phyloP scores from a whole-genome alignment of 2,113 vertebrate genomes.

The Oreochromis spilurus region DNA sequence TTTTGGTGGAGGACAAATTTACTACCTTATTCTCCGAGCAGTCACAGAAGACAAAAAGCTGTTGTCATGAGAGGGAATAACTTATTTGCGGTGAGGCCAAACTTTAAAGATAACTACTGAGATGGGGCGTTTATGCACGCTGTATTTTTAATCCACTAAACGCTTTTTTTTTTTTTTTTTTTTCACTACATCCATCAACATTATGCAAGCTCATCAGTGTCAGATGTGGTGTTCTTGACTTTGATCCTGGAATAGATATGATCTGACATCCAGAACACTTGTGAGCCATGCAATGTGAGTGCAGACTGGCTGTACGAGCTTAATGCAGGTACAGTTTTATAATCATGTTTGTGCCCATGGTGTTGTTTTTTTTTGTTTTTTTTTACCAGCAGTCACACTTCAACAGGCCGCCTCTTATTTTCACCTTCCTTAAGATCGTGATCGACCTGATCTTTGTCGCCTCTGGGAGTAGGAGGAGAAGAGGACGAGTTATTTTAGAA shows the following conservation, averaged over 20 bases:
- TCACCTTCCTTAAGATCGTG: not conserved
- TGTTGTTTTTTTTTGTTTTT: not conserved
- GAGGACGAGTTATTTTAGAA: slow-evolving; percentile 31
- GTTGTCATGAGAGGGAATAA: not conserved
- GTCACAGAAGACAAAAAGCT: not conserved
- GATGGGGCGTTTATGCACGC: not conserved
- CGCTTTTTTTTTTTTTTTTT: not conserved
- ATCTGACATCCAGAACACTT: not conserved
- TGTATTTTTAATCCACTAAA: slow-evolving; percentile 19
- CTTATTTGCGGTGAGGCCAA: not conserved
- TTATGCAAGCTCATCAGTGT: not conserved
- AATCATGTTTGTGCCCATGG: not conserved
- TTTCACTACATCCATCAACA: not conserved
- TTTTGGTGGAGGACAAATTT: not conserved
- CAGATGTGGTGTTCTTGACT: not conserved
- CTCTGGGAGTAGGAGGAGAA: slow-evolving; percentile 22
- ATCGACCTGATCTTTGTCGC: not conserved
- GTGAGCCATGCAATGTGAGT: not conserved
- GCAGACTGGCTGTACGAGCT: not conserved
- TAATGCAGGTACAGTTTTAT: not conserved
- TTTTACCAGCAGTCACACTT: not conserved
- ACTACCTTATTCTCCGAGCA: not conserved
- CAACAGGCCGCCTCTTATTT: not conserved
- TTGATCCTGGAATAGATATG: slow-evolving; percentile 9
- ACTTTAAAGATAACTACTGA: not conserved